phyloP scores from a whole-genome alignment of 35 echinoderm and acorn worm species.

The Patiria miniata region DNA sequence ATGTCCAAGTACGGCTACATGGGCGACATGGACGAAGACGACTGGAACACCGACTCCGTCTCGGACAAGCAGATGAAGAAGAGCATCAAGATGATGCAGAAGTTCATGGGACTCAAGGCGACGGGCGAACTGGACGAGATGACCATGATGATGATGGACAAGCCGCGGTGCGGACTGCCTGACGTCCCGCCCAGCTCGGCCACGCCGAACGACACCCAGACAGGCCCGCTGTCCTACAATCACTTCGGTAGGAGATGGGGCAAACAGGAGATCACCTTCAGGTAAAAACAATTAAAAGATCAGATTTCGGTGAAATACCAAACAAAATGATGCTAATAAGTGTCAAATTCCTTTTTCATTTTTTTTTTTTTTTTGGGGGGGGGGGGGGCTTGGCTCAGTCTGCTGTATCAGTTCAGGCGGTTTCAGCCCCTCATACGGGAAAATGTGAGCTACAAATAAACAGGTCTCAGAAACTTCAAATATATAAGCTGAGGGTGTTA shows the following conservation, averaged over 20 bases:
- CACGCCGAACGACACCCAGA: background rate
- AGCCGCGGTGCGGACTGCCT: constrained; percentile 54
- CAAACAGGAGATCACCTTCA: constrained; percentile 40
- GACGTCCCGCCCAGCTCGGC: background rate
- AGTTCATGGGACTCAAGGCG: constrained; percentile 32
- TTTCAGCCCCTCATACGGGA: no score
- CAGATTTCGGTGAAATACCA: no score
- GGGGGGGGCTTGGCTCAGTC: no score
- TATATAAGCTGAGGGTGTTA: no score
- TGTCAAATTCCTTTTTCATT: background rate
- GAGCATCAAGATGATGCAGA: constrained; percentile 67
- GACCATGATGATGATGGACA: constrained; percentile 51
- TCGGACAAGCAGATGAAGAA: constrained; percentile 44
- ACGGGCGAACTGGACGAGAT: constrained; percentile 46
- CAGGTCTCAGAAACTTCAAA: no score
- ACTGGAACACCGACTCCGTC: constrained; percentile 45
- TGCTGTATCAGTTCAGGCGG: no score
- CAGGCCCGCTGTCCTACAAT: background rate
- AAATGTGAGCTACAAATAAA: no score
- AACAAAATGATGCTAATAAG: background rate
- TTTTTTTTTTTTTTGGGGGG: no score
- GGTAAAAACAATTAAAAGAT: background rate
- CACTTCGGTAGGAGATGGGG: constrained; percentile 42
- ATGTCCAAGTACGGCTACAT: constrained; percentile 82
- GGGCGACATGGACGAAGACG: constrained; percentile 4